Percentiles rank a stretch among this genome's conserved stretches.
phyloP scores from a whole-genome alignment of 2,888 invertebrate genomes.

The Boloria euphrosyne region DNA sequence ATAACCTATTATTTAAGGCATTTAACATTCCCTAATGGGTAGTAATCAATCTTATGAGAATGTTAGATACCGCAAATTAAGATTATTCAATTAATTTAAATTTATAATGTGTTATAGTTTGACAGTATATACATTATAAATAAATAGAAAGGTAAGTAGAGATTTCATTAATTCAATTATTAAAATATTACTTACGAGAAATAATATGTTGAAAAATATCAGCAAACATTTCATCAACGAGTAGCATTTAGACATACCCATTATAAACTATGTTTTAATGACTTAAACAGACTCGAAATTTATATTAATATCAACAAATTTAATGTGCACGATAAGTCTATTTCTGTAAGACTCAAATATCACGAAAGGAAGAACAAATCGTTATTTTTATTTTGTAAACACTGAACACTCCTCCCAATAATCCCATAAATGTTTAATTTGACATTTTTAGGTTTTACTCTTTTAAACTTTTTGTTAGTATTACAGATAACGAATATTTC shows the following conservation, averaged over 20 bases:
- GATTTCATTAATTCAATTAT: background rate
- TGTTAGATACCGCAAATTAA: no score
- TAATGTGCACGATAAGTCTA: no score
- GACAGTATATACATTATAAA: background rate
- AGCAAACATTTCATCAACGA: conserved; percentile 87
- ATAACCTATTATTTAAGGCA: no score
- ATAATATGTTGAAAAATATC: conserved; percentile 87
- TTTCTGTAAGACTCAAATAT: no score
- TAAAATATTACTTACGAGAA: conserved; percentile 84
- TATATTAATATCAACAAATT: no score
- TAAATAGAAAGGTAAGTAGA: no score
- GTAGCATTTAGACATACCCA: conserved; percentile 88
- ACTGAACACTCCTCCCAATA: conserved; percentile 29
- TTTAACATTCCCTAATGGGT: no score
- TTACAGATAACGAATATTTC: background rate
- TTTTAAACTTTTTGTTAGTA: background rate
- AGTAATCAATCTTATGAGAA: no score
- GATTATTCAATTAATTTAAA: no score
- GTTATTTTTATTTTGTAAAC: conserved; percentile 35
- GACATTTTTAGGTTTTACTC: background rate
- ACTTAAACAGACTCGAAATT: background rate
- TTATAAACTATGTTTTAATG: conserved; percentile 52
- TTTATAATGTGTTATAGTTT: background rate
- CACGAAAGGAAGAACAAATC: conserved; percentile 1
- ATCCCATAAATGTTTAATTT: background rate